Evolutionary conservation across 1,140 invertebrate species (phyloP).

Genomic region (Lepeophtheirus salmonis): DNA sequence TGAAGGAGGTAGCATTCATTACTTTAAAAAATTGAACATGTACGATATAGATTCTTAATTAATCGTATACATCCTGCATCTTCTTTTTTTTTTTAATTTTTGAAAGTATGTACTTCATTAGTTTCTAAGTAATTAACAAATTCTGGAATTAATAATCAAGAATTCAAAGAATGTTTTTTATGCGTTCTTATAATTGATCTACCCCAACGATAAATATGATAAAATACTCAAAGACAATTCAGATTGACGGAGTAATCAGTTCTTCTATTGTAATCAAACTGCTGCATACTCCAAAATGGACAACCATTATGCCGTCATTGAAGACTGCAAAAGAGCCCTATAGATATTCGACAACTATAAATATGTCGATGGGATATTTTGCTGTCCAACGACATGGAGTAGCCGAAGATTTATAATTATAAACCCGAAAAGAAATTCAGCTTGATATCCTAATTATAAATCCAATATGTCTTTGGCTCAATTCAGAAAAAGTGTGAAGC

Average conservation of each 20-base stretch:
- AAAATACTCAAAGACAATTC: slow-evolving; percentile 53
- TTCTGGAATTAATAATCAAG: too few species aligned
- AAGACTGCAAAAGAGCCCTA: slow-evolving; percentile 71
- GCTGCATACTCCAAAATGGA: slow-evolving; percentile 70
- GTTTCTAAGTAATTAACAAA: too few species aligned
- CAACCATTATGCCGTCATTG: slow-evolving; percentile 55
- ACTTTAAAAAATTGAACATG: too few species aligned
- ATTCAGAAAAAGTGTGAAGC: slow-evolving; percentile 33
- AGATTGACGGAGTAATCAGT: slow-evolving; percentile 62
- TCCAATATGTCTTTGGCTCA: slow-evolving; percentile 56
- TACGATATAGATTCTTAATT: too few species aligned
- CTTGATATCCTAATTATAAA: slow-evolving; percentile 70
- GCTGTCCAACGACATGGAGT: slow-evolving; percentile 57
- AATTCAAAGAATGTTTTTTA: too few species aligned
- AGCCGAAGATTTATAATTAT: slow-evolving; percentile 63
- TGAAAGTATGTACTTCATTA: too few species aligned
- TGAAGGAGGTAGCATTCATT: too few species aligned
- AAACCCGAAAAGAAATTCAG: slow-evolving; percentile 71
- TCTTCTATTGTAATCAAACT: slow-evolving; percentile 87
- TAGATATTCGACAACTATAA: slow-evolving; percentile 70
- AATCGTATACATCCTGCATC: too few species aligned
- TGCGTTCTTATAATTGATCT: too few species aligned
- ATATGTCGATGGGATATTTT: slow-evolving; percentile 78
- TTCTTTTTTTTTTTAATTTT: too few species aligned
- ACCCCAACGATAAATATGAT: too few species aligned